Conservation (phyloP, 35 echinoderm and acorn worm genomes). For the Nesometra sesokonis region DNA sequence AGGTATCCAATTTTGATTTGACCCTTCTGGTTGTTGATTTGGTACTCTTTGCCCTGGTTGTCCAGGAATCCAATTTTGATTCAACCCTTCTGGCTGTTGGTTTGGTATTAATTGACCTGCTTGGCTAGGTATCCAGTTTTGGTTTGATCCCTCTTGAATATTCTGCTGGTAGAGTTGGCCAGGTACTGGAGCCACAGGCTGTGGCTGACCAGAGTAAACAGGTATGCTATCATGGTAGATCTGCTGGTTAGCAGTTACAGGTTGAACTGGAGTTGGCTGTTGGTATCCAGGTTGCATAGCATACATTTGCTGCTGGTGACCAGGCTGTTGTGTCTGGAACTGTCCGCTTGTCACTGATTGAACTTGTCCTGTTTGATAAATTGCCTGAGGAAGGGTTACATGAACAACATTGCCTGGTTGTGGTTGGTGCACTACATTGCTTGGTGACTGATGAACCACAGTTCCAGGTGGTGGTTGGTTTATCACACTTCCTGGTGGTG, state of each 20-base stretch:
- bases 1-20: too few relatives aligned
- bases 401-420: background rate
- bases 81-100: too few relatives aligned
- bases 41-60: too few relatives aligned
- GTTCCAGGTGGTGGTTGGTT: too few relatives aligned
- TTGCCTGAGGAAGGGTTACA: background rate
- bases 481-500: too few relatives aligned
- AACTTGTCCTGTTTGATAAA: background rate
- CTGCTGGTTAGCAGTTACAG: background rate
- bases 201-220: background rate
- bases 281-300: background rate
- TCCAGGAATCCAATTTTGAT: too few relatives aligned
- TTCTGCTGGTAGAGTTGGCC: background rate
- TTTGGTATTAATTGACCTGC: too few relatives aligned
- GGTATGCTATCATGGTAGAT: background rate
- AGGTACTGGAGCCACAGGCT: background rate
- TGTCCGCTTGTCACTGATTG: background rate
- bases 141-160: background rate
- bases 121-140: background rate
- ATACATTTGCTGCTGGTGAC: background rate
- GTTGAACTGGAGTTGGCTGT: background rate
- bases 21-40: too few relatives aligned
- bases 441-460: too few relatives aligned
- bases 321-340: background rate
- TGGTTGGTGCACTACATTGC: too few relatives aligned